Base-by-base conservation (phyloP, 1,140 invertebrate genomes). In the Hyphantria cunea region DNA sequence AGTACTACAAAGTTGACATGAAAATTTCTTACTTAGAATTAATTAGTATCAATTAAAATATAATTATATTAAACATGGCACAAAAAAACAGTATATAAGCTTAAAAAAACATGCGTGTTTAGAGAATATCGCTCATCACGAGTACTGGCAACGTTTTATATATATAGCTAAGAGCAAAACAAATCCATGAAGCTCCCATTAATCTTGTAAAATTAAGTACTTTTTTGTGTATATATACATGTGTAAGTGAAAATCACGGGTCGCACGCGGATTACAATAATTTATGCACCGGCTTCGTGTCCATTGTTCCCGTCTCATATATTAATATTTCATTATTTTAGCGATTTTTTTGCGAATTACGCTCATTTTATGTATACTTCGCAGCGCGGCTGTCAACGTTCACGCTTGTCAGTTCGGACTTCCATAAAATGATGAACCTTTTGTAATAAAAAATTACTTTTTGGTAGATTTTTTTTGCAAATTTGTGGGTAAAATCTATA, bases 241-340 rank as follows among this genome's bases (percentile, higher is more conserved):
- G 9, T 44, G 6, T 13, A 44, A 44, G 12, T 44, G 41, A 44
- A 44, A 44, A 44, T 44, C 41, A 44, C 11, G 6, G 41, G 9
- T 7, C 6, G 12, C 12, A 44, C 12, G 41, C 41, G 12, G 41
- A 44, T 44, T 44, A 44, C 41, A 44, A 12, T 44, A 44, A 44
- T 44, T 44, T 44, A 44, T 44, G 41, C 41, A 44, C 41, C 41
- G n/a, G 10, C 41, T 13, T 3, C 0, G 34, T 37, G 34, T 37
- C 11, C 34, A 37, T 37, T 37, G 34, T 37, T 37, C 34, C 34
- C 17, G 5, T 44, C 41, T 44, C 12, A n/a, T n/a, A 39, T 39
- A 44, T 12, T 44, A n/a, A 44, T 44, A 44, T 44, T 44, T 44
- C 41, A 44, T 44, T 37, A 10, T 37, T n/a, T n/a, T n/a, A n/a